These are phyloP conservation scores for Torymus aiolomorphi DNA, from an alignment of 2,888 invertebrate species.

Conservation along the genomic window DNA sequence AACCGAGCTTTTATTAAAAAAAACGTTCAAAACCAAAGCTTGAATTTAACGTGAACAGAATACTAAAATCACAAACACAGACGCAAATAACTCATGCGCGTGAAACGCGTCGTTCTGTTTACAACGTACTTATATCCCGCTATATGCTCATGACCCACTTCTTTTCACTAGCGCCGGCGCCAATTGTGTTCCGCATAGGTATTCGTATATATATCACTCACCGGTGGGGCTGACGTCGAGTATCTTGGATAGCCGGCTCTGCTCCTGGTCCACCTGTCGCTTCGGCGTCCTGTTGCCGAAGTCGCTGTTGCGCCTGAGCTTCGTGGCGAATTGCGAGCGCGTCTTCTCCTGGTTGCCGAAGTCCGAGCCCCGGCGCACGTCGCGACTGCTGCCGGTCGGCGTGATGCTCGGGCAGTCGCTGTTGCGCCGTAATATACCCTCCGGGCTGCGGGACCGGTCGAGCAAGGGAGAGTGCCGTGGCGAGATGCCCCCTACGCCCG, in stretches of 20 bases:
- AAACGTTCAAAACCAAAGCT: too few relatives aligned
- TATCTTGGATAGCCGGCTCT: constrained; percentile 64
- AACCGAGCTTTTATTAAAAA: too few relatives aligned
- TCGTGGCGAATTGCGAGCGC: constrained; percentile 71
- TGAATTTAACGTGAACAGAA: too few relatives aligned
- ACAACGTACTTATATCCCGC: too few relatives aligned
- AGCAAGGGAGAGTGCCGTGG: constrained; percentile 31
- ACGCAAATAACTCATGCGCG: too few relatives aligned
- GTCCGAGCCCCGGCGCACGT: constrained; percentile 71
- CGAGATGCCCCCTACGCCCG: constrained; percentile 55
- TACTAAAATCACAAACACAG: too few relatives aligned
- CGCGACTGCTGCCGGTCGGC: constrained; percentile 66
- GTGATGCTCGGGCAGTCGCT: constrained; percentile 67
- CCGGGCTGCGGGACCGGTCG: constrained; percentile 57
- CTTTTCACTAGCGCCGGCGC: too few relatives aligned
- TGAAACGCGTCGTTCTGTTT: too few relatives aligned
- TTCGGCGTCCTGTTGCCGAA: constrained; percentile 71
- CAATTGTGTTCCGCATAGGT: too few relatives aligned
- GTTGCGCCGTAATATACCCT: constrained; percentile 66
- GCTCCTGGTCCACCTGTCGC: constrained; percentile 62
- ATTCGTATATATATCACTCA: constrained; percentile 14
- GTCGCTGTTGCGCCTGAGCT: constrained; percentile 72
- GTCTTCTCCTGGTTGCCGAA: constrained; percentile 69
- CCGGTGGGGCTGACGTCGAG: constrained; percentile 53
- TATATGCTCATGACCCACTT: too few relatives aligned